A percentile compares a stretch with the other conserved stretches of the same genome.
These are phyloP conservation scores for Myotis yumanensis DNA, from an alignment of 2,113 vertebrate species.

Conservation along the genomic window DNA sequence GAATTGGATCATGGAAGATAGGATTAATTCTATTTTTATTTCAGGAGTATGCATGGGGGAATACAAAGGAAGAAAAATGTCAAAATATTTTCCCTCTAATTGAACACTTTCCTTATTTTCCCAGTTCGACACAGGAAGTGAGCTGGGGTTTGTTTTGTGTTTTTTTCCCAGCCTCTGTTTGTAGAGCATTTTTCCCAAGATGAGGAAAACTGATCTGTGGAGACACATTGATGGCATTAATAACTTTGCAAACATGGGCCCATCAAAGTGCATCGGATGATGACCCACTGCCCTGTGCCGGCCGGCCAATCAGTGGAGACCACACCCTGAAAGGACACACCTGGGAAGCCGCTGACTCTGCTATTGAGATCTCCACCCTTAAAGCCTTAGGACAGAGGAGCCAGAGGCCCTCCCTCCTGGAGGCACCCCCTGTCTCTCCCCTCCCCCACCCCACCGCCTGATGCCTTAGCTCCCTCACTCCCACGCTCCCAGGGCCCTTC, in stretches of 20 bases:
- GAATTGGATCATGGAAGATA: background rate
- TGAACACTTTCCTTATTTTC: slow-evolving; percentile 27
- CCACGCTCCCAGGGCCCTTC: no score
- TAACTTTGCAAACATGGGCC: background rate
- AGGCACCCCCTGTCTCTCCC: no score
- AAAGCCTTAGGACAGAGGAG: no score
- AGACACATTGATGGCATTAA: background rate
- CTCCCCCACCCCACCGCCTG: no score
- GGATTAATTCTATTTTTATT: background rate
- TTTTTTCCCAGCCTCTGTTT: background rate
- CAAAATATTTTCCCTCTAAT: background rate
- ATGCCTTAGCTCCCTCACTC: no score
- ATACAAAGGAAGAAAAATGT: slow-evolving; percentile 18
- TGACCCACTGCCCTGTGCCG: no score
- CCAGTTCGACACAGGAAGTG: background rate
- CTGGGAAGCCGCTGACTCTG: no score
- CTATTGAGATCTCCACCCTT: no score
- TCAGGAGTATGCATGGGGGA: background rate
- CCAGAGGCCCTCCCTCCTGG: no score
- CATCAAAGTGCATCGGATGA: no score
- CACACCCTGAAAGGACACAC: no score
- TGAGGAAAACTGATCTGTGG: background rate
- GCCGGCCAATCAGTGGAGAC: no score
- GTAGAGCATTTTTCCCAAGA: background rate
- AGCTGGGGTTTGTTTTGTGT: slow-evolving; percentile 4